Conservation (phyloP, 2,888 invertebrate genomes). For the Nezara viridula region DNA sequence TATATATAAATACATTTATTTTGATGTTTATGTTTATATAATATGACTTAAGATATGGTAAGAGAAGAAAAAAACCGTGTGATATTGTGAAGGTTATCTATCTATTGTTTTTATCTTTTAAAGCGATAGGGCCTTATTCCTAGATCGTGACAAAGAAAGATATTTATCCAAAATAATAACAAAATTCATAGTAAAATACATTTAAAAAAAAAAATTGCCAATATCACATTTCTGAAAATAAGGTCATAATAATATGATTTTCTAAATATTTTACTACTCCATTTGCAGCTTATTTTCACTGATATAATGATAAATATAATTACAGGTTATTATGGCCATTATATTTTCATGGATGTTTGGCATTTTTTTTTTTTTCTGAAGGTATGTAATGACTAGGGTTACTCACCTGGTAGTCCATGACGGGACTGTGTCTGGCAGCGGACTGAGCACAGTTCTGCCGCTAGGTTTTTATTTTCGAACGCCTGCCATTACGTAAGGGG, state of each 20-base stretch:
- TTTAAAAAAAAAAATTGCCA: background rate
- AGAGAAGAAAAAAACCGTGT: background rate
- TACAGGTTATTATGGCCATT: background rate
- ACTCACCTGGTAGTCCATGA: constrained; percentile 38
- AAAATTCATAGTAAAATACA: background rate
- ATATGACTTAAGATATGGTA: background rate
- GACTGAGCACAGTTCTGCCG: constrained; percentile 7
- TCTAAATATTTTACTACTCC: background rate
- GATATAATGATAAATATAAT: background rate
- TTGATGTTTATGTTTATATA: background rate
- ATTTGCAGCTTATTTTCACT: background rate
- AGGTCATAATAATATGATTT: background rate
- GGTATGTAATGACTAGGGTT: background rate
- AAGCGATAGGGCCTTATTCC: background rate
- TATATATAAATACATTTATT: background rate
- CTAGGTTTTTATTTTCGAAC: constrained; percentile 55
- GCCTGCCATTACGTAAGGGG: constrained; percentile 53
- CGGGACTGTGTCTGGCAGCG: background rate
- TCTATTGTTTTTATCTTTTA: background rate
- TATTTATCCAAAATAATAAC: background rate
- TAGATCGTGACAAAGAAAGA: background rate
- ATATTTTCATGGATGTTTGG: background rate
- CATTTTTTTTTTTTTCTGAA: background rate
- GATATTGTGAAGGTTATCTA: background rate
- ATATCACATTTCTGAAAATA: background rate